Conservation (phyloP, 2,888 invertebrate species). For the Tricholauxania praeusta region DNA sequence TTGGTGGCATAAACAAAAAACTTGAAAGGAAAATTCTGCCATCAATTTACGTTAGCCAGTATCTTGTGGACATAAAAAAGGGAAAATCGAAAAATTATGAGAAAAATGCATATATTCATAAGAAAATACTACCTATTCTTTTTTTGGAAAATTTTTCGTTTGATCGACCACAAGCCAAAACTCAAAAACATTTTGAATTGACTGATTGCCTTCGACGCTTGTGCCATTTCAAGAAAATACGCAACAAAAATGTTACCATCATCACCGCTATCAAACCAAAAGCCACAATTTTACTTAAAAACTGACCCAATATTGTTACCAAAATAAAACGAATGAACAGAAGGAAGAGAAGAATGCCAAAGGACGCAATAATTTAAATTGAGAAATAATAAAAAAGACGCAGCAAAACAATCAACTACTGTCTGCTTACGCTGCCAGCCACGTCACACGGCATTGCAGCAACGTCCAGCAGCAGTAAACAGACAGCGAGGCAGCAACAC, state of each 20-base stretch:
- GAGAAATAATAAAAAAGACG: slow-evolving; percentile 32
- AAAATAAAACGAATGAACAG: slow-evolving; percentile 13
- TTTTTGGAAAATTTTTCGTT: too few relatives aligned
- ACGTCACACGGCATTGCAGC: not conserved
- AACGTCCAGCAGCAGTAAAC: not conserved
- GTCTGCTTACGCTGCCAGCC: not conserved
- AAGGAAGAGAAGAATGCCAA: not conserved
- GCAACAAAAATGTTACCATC: slow-evolving; percentile 22
- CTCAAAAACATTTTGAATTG: slow-evolving; percentile 24
- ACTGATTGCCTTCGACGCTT: slow-evolving; percentile 43
- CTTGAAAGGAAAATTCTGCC: not conserved
- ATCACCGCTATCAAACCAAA: not conserved
- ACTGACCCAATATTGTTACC: not conserved
- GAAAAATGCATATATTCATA: not conserved
- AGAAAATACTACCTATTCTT: not conserved
- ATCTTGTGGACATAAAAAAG: not conserved
- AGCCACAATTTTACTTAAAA: not conserved
- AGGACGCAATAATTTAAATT: slow-evolving; percentile 32
- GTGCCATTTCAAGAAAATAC: slow-evolving; percentile 33
- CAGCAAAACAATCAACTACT: slow-evolving; percentile 27
- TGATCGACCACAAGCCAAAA: not conserved
- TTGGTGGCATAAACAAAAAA: not conserved
- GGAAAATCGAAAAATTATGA: not conserved
- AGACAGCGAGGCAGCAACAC: slow-evolving; percentile 14
- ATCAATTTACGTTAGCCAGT: too few relatives aligned